Evolutionary conservation across 2,888 invertebrate species (phyloP).

Genomic region (Campoplex nolae): DNA sequence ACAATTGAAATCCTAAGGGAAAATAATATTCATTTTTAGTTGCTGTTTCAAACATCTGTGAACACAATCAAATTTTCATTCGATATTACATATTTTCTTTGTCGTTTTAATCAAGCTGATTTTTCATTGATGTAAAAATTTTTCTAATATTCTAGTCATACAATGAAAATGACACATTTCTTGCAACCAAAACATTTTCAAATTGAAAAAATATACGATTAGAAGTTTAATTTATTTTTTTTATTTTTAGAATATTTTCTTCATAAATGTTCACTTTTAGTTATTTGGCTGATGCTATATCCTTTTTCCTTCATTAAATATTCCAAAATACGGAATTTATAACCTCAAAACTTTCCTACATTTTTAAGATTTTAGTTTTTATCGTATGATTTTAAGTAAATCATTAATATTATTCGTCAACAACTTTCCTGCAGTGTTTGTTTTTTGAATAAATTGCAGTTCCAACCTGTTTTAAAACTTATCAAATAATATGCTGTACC

Average conservation of each 20-base stretch:
- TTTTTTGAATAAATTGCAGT: neutral
- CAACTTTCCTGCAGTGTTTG: neutral
- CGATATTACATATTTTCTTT: no score
- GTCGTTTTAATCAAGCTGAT: no score
- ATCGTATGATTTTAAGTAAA: neutral
- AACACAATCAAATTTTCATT: no score
- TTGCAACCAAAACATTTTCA: no score
- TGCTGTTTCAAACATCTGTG: no score
- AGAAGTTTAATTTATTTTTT: neutral
- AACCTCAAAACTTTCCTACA: neutral
- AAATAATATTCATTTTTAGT: no score
- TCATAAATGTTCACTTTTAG: neutral
- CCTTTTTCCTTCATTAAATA: neutral
- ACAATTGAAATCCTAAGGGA: no score
- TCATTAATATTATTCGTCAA: neutral
- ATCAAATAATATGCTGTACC: neutral
- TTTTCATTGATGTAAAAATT: no score
- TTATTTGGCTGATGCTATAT: neutral
- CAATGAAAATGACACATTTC: no score
- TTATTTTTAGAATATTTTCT: neutral
- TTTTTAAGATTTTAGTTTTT: neutral
- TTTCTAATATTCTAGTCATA: no score
- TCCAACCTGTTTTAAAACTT: neutral
- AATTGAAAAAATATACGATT: no score
- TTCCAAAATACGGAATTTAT: neutral